Evolutionary conservation across 2,888 invertebrate genomes (phyloP), one percentile per base, ranked within the genome.

Genomic region (Dascillus cervinus): DNA sequence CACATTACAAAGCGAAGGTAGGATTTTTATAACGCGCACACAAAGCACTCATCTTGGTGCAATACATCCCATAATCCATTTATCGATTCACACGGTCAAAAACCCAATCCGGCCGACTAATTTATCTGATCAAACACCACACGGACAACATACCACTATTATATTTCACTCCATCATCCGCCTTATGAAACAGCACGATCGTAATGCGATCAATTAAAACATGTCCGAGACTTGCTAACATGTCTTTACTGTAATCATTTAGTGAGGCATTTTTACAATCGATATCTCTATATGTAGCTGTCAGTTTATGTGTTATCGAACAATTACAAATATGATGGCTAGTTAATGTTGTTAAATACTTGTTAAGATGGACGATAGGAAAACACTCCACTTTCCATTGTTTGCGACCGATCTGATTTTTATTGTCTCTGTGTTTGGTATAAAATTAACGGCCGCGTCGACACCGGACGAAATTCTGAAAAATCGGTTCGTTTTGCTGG

Each of bases 31-130:
- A n/a, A n/a, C n/a, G n/a, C n/a, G n/a, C n/a, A n/a, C n/a, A n/a
- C n/a, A n/a, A n/a, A n/a, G n/a, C n/a, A n/a, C n/a, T n/a, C n/a
- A n/a, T n/a, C n/a, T n/a, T n/a, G n/a, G n/a, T n/a, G n/a, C n/a
- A n/a, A n/a, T n/a, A n/a, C n/a, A n/a, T n/a, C n/a, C n/a, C n/a
- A n/a, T 57, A 58, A 59, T 56, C 56, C 56, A 57, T 55, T 59
- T 61, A 60, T 60, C 59, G 61, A 60, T 61, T 60, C 61, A 60
- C 61, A 61, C 61, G 61, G 59, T 61, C 60, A 58, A 60, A 59
- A 61, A 58, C 58, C 58, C 56, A 60, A 58, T 8, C 56, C 49
- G 51, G 52, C 50, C 58, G 49, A 53, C 54, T 49, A 54, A 55
- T 52, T 61, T 61, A 61, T 61, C 60, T 58, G 60, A 61, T 61